Conservation (phyloP, 2,113 vertebrate genomes). For the Sula dactylatra region DNA sequence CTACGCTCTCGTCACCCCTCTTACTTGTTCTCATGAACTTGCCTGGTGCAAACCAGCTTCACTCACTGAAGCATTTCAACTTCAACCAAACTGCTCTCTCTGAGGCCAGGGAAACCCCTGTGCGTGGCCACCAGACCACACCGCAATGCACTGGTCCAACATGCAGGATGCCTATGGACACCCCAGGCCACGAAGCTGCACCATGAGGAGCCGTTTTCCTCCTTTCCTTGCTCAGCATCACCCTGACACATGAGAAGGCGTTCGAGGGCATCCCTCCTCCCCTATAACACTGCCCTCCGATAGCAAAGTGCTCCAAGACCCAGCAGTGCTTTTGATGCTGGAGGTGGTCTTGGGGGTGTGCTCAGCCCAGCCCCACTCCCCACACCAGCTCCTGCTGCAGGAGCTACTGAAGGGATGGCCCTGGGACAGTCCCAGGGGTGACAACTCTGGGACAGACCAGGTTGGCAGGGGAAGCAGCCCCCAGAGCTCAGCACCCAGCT, state of each 20-base stretch:
- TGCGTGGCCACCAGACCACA: rapidly evolving
- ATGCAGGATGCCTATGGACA: rapidly evolving
- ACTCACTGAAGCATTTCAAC: not conserved
- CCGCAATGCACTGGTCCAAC: rapidly evolving
- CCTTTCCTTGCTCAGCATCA: not conserved
- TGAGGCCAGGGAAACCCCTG: not conserved
- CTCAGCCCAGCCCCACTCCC: not conserved
- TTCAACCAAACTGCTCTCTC: not conserved
- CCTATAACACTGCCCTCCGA: not conserved
- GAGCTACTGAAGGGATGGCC: too few species aligned
- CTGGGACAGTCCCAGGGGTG: not conserved
- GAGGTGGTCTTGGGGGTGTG: not conserved
- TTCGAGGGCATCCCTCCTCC: not conserved
- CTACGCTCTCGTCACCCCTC: not conserved
- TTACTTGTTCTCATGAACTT: not conserved
- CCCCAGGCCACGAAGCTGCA: not conserved
- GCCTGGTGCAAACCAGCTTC: not conserved
- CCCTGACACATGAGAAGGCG: not conserved
- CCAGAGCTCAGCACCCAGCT: not conserved
- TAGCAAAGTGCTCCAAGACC: not conserved
- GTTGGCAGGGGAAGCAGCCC: not conserved
- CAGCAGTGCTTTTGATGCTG: rapidly evolving
- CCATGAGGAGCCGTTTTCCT: not conserved
- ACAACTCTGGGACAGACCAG: not conserved
- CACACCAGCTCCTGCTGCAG: not conserved